Evolutionary conservation across 2,113 vertebrate genomes (phyloP).

Genomic region (Felis catus): DNA sequence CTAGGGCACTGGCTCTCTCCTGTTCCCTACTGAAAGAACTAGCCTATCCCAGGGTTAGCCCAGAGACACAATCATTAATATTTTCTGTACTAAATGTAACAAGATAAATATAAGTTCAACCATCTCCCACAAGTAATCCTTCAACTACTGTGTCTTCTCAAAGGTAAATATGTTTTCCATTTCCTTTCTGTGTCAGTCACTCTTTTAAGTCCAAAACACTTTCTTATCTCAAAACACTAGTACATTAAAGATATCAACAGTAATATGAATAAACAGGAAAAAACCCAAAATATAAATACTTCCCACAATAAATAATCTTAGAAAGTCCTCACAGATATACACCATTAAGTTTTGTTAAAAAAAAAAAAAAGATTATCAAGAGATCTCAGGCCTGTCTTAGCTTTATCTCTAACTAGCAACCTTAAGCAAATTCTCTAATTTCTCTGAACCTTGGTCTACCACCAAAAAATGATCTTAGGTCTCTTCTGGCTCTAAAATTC

Average conservation of each 20-base stretch:
- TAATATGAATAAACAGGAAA: constrained; percentile 6
- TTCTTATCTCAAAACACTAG: constrained; percentile 23
- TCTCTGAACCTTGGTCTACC: background rate
- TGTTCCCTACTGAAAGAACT: constrained; percentile 9
- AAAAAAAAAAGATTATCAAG: background rate
- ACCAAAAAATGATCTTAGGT: background rate
- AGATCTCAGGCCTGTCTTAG: background rate
- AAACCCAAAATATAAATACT: constrained; percentile 20
- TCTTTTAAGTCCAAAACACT: background rate
- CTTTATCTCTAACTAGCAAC: background rate
- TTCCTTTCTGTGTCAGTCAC: background rate
- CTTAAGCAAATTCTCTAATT: constrained; percentile 21
- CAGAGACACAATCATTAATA: background rate
- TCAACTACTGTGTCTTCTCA: constrained; percentile 14
- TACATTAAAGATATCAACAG: constrained; percentile 36
- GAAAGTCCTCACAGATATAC: background rate
- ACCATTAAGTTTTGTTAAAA: background rate
- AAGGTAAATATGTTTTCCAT: constrained; percentile 2
- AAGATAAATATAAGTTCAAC: constrained; percentile 53
- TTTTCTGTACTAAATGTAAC: constrained; percentile 15
- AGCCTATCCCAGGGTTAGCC: background rate
- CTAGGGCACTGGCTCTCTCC: background rate
- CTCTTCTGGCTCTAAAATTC: background rate
- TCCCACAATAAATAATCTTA: background rate
- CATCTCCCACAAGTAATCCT: background rate